Evolutionary conservation across 2,113 vertebrate species (phyloP), one percentile per base, ranked within the genome.

Genomic region (Trichechus manatus): DNA sequence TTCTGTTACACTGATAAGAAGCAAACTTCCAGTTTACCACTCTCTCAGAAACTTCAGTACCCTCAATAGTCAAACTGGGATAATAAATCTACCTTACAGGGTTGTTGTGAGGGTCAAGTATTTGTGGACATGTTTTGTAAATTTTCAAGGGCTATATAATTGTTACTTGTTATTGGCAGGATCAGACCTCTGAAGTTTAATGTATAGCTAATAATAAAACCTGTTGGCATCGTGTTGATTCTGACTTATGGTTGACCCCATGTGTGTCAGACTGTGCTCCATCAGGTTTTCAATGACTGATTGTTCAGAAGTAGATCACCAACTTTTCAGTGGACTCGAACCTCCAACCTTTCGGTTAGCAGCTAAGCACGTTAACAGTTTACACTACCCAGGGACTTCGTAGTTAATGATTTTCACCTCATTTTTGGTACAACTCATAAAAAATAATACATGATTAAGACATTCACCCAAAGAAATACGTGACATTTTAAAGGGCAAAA

Each of bases 401-500:
- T 22, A 39, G n/a, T 39, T 74, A 78, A 47, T 59, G 2, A 90
- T 94, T 97, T 96, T 91, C 27, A 39, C 68, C 78, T 94, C 53
- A 82, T 47, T 89, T 94, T 94, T 82, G 86, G 47, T 92, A 68
- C 33, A 93, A 33, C 22, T 81, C 36, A 95, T 89, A 92, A 96
- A 90, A 95, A 88, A 68, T 3, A 93, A 53, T 74, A 95, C 92
- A 74, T 75, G 50, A 80, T 87, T 79, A 96, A 77, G 29, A 90
- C 13, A 94, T 75, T 89, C 94, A 91, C 31, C 19, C 36, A 56
- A 93, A 87, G 66, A 96, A 95, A 95, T 87, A 59, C 23, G 3
- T 80, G 79, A 64, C 74, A 95, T 84, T 95, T 50, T 88, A 94
- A 94, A 44, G 82, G 15, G 86, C 7, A 78, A 91, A 96, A 77